Percentiles rank a stretch among this genome's conserved stretches.
Evolutionary conservation across 2,888 invertebrate genomes (phyloP).

Genomic region (Gryllus longicercus): DNA sequence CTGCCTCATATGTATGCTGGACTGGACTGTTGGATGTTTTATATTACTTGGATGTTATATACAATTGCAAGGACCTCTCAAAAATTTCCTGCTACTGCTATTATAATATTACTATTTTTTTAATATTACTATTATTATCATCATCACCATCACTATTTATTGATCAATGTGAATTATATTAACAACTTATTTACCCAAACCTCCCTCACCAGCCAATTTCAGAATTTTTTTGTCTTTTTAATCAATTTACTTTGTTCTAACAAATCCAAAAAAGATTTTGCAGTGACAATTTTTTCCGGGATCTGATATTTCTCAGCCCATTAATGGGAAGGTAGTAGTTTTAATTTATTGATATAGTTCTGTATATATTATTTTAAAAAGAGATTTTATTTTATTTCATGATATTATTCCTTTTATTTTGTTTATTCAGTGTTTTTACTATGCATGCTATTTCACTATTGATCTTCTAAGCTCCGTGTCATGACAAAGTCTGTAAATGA

Average conservation of each 20-base stretch:
- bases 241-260: constrained; percentile 25
- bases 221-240: constrained; percentile 21
- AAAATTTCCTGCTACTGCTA: constrained; percentile 46
- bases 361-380: constrained; percentile 27
- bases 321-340: constrained; percentile 33
- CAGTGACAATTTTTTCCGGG: constrained; percentile 27
- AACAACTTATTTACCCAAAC: constrained; percentile 21
- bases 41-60: constrained; percentile 34
- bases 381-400: constrained; percentile 23
- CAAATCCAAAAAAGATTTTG: constrained; percentile 25
- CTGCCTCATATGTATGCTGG: constrained; percentile 24
- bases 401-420: constrained; percentile 31
- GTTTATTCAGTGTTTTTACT: constrained; percentile 34
- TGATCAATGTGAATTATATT: not conserved
- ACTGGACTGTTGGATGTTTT: constrained; percentile 34
- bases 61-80: constrained; percentile 50
- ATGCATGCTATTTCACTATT: constrained; percentile 31
- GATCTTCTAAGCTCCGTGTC: constrained; percentile 34
- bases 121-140: constrained; percentile 26
- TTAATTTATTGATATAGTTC: constrained; percentile 29
- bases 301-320: constrained; percentile 24
- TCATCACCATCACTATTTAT: constrained; percentile 21
- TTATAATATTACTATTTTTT: constrained; percentile 27
- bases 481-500: constrained; percentile 31
- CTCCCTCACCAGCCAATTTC: constrained; percentile 3